Evolutionary conservation across 2,888 invertebrate species (phyloP), one percentile per base, ranked within the genome.

Genomic region (Drosophila melanosoma): DNA sequence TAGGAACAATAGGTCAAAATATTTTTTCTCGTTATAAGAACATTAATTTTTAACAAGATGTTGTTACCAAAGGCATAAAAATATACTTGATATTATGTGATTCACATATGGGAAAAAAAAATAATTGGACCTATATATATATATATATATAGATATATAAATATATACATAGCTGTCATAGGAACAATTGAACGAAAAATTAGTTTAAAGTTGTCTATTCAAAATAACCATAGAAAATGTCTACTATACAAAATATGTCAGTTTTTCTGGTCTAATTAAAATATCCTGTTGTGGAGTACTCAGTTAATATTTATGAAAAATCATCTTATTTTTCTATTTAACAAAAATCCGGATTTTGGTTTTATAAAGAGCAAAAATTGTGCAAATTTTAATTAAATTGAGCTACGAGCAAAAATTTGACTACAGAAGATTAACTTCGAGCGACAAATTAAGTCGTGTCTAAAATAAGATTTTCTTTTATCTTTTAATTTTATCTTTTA

Each of bases 181-280:
- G 17, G 12, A 45, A 12, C 20, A 45, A 20, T 45, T 12, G 42
- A 3, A 3, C 1, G 0, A 0, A 45, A 20, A 1, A 20, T 20
- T 12, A 20, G 42, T 20, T 6, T 8, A 10, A 17, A 8, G 3
- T 17, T 1, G 7, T 8, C 7, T 2, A n/a, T 6, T 42, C 20
- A 1, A 20, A 12, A 42, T 42, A 42, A 3, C 3, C 12, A 12
- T 7, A 20, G 3, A 42, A 2, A 40, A n/a, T n/a, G 0, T n/a
- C 1, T 12, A 12, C 3, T 3, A 42, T 0, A 20, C 12, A 42
- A 12, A 20, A 42, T 20, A 6, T 12, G 11, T 3, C 11, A 12
- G 0, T 2, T 2, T n/a, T 1, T 45, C 12, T 12, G 7, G 12
- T 20, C 0, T 7, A 42, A 42, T 12, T 7, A 1, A 3, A 3